A percentile compares a stretch with the other conserved stretches of the same genome.
phyloP scores from a whole-genome alignment of 1,140 invertebrate species.

The Drosophila obscura region DNA sequence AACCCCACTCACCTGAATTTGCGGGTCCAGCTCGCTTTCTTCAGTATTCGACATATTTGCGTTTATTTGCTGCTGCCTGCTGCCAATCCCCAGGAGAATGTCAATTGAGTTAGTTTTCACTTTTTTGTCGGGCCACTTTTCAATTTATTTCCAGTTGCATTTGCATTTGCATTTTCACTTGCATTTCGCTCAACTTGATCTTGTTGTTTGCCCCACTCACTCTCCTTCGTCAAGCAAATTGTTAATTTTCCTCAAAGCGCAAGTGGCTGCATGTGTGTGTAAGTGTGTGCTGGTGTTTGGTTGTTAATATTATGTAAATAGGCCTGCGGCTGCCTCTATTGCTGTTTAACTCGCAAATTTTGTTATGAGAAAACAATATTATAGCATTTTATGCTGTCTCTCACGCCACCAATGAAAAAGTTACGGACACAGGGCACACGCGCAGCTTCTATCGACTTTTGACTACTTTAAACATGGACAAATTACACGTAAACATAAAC shows the following conservation, averaged over 20 bases:
- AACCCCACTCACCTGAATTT: constrained; percentile 85
- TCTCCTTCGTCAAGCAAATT: constrained; percentile 10
- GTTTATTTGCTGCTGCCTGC: constrained; percentile 26
- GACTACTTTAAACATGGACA: neutral
- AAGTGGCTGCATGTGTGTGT: neutral
- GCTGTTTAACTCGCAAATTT: constrained; percentile 49
- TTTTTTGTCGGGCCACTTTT: constrained; percentile 48
- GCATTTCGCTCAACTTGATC: constrained; percentile 41
- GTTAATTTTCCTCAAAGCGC: constrained; percentile 15
- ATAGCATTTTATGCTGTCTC: constrained; percentile 38
- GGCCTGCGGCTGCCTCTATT: neutral
- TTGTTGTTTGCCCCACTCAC: constrained; percentile 23
- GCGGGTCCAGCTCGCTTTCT: constrained; percentile 85
- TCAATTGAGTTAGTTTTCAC: constrained; percentile 45
- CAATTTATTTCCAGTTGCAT: constrained; percentile 35
- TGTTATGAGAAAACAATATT: constrained; percentile 21
- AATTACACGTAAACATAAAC: constrained; percentile 22
- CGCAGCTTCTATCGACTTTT: neutral
- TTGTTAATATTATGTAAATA: constrained; percentile 64
- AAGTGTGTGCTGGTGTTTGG: constrained; percentile 9
- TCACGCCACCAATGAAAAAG: constrained; percentile 4
- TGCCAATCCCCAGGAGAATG: constrained; percentile 10
- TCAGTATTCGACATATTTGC: constrained; percentile 72
- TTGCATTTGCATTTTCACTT: constrained; percentile 25
- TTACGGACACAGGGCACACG: neutral